A percentile compares a stretch with the other conserved stretches of the same genome.
These are phyloP conservation scores for Megalopta genalis DNA, from an alignment of 1,140 invertebrate genomes.

Conservation along the genomic window DNA sequence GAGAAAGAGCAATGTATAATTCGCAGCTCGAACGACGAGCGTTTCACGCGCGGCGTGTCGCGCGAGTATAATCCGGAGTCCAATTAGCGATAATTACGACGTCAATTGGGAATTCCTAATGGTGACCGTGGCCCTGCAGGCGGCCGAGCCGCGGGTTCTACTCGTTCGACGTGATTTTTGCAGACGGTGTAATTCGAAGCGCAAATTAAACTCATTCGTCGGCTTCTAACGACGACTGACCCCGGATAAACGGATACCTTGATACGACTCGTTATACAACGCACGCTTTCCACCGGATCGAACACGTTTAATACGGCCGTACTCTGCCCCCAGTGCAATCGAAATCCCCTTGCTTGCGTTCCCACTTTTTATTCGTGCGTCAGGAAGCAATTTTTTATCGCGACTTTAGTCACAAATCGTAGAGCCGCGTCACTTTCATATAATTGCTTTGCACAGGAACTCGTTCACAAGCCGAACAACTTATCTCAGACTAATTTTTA, in stretches of 20 bases:
- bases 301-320: too few relatives aligned
- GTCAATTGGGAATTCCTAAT: conserved; percentile 74
- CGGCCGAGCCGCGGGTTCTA: neutral
- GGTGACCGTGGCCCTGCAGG: conserved; percentile 32
- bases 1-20: conserved; percentile 64
- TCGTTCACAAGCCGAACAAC: too few relatives aligned
- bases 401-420: too few relatives aligned
- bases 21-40: conserved; percentile 60
- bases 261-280: neutral
- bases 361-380: too few relatives aligned
- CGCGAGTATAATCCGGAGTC: conserved; percentile 68
- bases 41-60: conserved; percentile 64
- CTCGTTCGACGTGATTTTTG: conserved; percentile 60
- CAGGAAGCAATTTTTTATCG: too few relatives aligned
- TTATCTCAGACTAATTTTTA: too few relatives aligned
- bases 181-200: conserved; percentile 58
- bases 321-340: too few relatives aligned
- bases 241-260: neutral
- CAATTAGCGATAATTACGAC: conserved; percentile 76
- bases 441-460: too few relatives aligned
- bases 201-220: conserved; percentile 62
- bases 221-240: conserved; percentile 50
- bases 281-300: too few relatives aligned
- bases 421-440: too few relatives aligned
- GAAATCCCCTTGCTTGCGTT: too few relatives aligned